These are phyloP conservation scores for Panthera tigris DNA, from an alignment of 2,113 vertebrate genomes.

Conservation along the genomic window DNA sequence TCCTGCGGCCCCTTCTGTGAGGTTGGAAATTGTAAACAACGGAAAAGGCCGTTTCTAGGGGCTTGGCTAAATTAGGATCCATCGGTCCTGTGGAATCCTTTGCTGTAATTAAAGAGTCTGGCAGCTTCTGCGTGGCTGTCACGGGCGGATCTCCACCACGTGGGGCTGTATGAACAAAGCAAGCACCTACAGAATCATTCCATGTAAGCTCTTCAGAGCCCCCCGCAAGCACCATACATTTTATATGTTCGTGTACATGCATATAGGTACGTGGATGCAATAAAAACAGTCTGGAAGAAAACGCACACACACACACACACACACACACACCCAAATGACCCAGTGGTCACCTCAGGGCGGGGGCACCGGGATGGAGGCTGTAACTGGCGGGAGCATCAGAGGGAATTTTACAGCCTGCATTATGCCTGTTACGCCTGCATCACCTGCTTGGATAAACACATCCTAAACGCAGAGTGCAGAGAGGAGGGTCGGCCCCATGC, in stretches of 20 bases:
- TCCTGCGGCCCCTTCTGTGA: neutral
- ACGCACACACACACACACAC: no score
- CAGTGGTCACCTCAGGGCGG: neutral
- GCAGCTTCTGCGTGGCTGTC: neutral
- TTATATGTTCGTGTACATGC: neutral
- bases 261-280: neutral
- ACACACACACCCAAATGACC: neutral
- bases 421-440: neutral
- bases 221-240: neutral
- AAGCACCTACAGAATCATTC: neutral
- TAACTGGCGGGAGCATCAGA: neutral
- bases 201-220: neutral
- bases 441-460: neutral
- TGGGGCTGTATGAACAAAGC: constrained; percentile 26
- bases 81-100: neutral
- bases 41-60: neutral
- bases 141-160: neutral
- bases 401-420: neutral
- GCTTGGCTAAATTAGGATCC: neutral
- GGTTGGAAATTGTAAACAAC: neutral
- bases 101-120: constrained; percentile 19
- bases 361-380: neutral
- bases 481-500: rapidly evolving
- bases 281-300: neutral
- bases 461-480: neutral